Evolutionary conservation across 2,888 invertebrate species (phyloP).

Genomic region (Eretmocerus hayati): DNA sequence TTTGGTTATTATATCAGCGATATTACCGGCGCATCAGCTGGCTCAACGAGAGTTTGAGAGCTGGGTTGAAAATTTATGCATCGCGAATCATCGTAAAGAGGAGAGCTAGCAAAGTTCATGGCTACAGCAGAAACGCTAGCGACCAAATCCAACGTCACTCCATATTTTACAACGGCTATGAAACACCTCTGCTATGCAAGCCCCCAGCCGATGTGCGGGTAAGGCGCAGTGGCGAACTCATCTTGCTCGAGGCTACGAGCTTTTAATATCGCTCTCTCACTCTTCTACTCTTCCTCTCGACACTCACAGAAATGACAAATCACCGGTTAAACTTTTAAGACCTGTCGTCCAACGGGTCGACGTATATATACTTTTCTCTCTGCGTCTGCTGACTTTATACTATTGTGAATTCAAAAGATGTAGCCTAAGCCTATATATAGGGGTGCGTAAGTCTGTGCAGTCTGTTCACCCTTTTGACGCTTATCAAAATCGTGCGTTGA

Average conservation of each 20-base stretch:
- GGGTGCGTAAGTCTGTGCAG: too few relatives aligned
- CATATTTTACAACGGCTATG: conserved; percentile 11
- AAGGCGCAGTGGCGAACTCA: not conserved
- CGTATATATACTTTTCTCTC: too few relatives aligned
- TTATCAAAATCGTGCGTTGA: too few relatives aligned
- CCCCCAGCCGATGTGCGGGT: too few relatives aligned
- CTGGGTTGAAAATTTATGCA: conserved; percentile 12
- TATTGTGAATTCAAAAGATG: too few relatives aligned
- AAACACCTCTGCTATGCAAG: conserved; percentile 9
- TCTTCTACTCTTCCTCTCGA: not conserved
- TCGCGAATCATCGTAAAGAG: conserved; percentile 15
- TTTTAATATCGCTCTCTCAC: not conserved
- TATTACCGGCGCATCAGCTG: too few relatives aligned
- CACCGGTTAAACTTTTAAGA: conserved; percentile 14
- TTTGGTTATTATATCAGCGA: too few relatives aligned
- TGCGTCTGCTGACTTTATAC: too few relatives aligned
- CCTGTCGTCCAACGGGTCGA: conserved; percentile 4
- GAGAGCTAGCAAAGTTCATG: not conserved
- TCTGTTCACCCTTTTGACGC: too few relatives aligned
- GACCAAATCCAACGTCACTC: conserved; percentile 6
- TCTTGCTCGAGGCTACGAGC: not conserved
- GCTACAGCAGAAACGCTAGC: not conserved
- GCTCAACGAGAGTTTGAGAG: not conserved
- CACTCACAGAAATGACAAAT: conserved; percentile 13
- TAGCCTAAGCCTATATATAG: too few relatives aligned